Percentiles rank a stretch among this genome's conserved stretches.
Evolutionary conservation across 2,797 vertebrate species (phyloP).

Genomic region (Erpetoichthys calabaricus): DNA sequence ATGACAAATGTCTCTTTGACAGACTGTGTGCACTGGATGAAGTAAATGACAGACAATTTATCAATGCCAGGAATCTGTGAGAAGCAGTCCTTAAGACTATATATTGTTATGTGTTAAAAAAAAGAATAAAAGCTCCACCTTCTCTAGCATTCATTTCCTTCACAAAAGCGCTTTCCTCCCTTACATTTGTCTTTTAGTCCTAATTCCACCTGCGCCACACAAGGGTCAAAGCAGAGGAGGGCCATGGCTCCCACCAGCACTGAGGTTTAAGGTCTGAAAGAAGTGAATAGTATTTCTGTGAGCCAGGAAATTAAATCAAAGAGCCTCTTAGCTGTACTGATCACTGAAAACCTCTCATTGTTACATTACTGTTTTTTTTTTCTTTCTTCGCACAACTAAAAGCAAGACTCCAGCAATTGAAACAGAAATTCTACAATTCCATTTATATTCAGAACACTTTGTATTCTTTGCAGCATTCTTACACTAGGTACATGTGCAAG

Average conservation of each 20-base stretch:
- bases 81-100: slow-evolving; percentile 7
- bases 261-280: slow-evolving; percentile 27
- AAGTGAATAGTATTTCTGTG: slow-evolving; percentile 22
- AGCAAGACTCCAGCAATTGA: slow-evolving; percentile 43
- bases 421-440: slow-evolving; percentile 46
- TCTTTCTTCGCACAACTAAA: slow-evolving; percentile 31
- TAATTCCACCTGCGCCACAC: slow-evolving; percentile 42
- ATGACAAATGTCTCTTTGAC: no score
- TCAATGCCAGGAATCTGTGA: slow-evolving; percentile 1
- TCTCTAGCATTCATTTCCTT: slow-evolving; percentile 29
- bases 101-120: slow-evolving; percentile 30
- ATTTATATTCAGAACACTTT: slow-evolving; percentile 32
- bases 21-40: no score
- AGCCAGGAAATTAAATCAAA: slow-evolving; percentile 51
- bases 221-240: slow-evolving; percentile 45
- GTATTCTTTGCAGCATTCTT: slow-evolving; percentile 38
- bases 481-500: no score
- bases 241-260: slow-evolving; percentile 25
- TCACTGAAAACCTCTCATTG: slow-evolving; percentile 43
- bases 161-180: slow-evolving; percentile 33
- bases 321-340: slow-evolving; percentile 29
- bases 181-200: slow-evolving; percentile 22
- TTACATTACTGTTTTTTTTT: slow-evolving; percentile 19
- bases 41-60: not conserved
- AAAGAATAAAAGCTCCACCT: slow-evolving; percentile 18